These are phyloP conservation scores for Luehdorfia chinensis DNA, from an alignment of 1,140 invertebrate genomes.

Conservation along the genomic window DNA sequence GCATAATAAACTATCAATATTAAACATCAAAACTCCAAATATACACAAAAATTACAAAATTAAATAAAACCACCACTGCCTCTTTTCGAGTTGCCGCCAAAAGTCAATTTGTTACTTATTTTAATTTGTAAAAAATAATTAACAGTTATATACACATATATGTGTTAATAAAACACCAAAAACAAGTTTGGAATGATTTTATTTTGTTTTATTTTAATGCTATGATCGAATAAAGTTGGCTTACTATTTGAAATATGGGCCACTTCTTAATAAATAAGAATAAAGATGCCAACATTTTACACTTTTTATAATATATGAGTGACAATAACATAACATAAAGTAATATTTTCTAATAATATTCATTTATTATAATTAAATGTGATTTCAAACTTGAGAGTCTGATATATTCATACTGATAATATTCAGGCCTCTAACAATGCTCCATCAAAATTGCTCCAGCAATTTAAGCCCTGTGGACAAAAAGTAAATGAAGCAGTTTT, in stretches of 20 bases:
- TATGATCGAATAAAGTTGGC: constrained; percentile 44
- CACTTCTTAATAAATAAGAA: constrained; percentile 13
- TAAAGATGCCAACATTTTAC: neutral
- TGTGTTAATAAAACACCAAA: too few species aligned
- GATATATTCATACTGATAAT: constrained; percentile 26
- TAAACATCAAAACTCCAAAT: too few species aligned
- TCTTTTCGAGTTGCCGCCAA: too few species aligned
- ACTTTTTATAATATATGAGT: neutral
- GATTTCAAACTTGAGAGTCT: constrained; percentile 36
- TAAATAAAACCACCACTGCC: too few species aligned
- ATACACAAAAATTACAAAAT: too few species aligned
- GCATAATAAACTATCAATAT: too few species aligned
- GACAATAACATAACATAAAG: constrained; percentile 20
- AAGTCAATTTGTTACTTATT: too few species aligned
- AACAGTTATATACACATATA: too few species aligned
- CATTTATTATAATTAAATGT: constrained; percentile 40
- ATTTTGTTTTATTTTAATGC: constrained; percentile 41
- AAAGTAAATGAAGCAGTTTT: too few species aligned
- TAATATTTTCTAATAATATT: constrained; percentile 16
- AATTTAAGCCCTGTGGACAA: constrained; percentile 47
- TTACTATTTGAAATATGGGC: neutral
- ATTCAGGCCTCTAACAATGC: constrained; percentile 31
- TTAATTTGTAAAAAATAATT: too few species aligned
- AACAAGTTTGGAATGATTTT: constrained; percentile 68
- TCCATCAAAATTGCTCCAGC: constrained; percentile 13